Base-by-base conservation (phyloP, 1,140 invertebrate genomes). In the Tribolium castaneum region DNA sequence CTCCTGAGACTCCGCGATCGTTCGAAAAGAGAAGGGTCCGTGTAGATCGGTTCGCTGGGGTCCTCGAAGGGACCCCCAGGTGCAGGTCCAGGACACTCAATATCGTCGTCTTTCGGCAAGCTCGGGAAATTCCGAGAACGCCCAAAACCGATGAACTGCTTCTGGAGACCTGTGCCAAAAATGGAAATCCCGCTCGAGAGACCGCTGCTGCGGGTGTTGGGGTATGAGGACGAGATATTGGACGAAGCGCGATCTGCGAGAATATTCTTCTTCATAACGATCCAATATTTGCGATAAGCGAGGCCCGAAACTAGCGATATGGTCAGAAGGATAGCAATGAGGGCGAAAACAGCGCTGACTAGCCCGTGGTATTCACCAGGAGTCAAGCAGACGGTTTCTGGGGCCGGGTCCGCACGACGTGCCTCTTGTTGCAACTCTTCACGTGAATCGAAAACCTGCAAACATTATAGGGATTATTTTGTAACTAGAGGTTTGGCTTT, bases 41-140 rank as follows among this genome's bases (percentile, higher is more conserved):
- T 97, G 86, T 97, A 97, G 79, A 97, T 97, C 1, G 96, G 96
- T 86, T 97, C 96, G 83, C 95, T 97, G 6, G 95, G 95, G 86
- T 97, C 95, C 81, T 94, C 92, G 80, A 94, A 94, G 16, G 79
- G 87, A 77, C 81, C 89, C 13, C 83, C 82, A 9, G 84, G 81
- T 56, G 80, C 81, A n/a, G 83, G 70, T 30, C 78, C 72, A 0
- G 81, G 82, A 49, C 80, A 82, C 12, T 86, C 83, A 6, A 82
- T 59, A 19, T 19, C 16, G 62, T 84, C 49, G 79, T 82, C 77
- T 49, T 82, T 82, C n/a, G 80, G 74, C 9, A 83, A 30, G 75
- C 76, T 75, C 5, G 84, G 83, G 66, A 87, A 87, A 78, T 86
- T 82, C 6, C 84, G 80, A 45, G 83, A 79, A 12, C 89, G 85